Percentiles rank a stretch among this genome's conserved stretches.
Evolutionary conservation across 2,888 invertebrate genomes (phyloP).

Genomic region (Eutolmus rufibarbis): DNA sequence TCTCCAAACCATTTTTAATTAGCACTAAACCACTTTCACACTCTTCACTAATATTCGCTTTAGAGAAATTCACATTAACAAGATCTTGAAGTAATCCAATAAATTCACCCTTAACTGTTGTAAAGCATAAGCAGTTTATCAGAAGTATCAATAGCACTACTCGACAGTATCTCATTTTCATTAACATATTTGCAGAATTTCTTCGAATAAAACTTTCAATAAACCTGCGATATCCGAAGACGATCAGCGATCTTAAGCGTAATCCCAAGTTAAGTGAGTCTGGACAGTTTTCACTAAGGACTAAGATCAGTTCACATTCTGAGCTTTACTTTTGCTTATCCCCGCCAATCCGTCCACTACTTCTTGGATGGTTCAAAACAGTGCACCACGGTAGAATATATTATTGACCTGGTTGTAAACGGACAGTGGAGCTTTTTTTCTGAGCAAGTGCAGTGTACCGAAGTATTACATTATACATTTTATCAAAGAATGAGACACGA

Average conservation of each 20-base stretch:
- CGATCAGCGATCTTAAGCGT: not conserved
- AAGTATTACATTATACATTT: not conserved
- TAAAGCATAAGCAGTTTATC: not conserved
- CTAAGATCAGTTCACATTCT: not conserved
- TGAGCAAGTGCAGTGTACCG: not conserved
- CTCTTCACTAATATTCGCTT: constrained; percentile 23
- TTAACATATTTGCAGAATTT: not conserved
- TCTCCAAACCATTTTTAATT: constrained; percentile 41
- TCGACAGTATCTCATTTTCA: not conserved
- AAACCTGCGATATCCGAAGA: not conserved
- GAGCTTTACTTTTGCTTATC: not conserved
- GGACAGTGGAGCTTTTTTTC: not conserved
- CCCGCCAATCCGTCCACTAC: not conserved
- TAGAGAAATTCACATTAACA: constrained; percentile 37
- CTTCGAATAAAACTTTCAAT: not conserved
- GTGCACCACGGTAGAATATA: not conserved
- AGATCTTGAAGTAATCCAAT: constrained; percentile 42
- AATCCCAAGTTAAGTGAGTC: not conserved
- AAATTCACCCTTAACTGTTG: constrained; percentile 16
- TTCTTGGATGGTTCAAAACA: not conserved
- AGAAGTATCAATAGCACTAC: not conserved
- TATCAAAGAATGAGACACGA: not conserved
- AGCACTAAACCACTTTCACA: constrained; percentile 35
- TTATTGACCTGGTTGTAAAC: not conserved
- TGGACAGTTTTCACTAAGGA: not conserved